Base-by-base conservation (phyloP, 2,888 invertebrate species). In the Uropetala carovei region DNA sequence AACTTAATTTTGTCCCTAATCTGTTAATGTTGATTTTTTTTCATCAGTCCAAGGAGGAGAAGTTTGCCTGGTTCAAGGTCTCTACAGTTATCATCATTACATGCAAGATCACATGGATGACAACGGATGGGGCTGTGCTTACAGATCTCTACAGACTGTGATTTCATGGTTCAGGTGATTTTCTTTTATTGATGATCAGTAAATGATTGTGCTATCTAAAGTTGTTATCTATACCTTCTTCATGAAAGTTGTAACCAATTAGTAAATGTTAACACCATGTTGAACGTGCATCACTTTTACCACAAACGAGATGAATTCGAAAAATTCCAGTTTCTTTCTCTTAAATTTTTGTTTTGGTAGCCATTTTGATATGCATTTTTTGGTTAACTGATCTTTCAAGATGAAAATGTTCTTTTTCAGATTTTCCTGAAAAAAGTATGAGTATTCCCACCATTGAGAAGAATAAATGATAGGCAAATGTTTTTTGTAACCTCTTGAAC, bases 111-210 rank as follows among this genome's bases (percentile, higher is more conserved):
- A 97, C 93, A 97, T 98, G 94, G 98, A 99, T 95, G 99, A 99
- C 94, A 97, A 98, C 95, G 99, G 99, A n/a, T 99, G 99, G 99
- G 99, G 99, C 8, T 99, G 99, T 95, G 99, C 99, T 0, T 99
- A 99, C 94, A 96, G 99, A 93, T 99, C 99, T 0, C 96, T 99
- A 94, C 99, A 99, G 95, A 99, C 99, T 0, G 96, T 99, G 93
- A 97, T 98, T 93, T 99, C 99, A 0, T 99, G 99, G 99, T 99
- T 98, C 94, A 96, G 96, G 96, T 96, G 95, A 94, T 94, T 94
- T 82, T 75, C 14, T 59, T 58, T 18, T n/a, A 56, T 27, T 86
- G n/a, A 27, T 86, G 58, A 57, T 86, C 27, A 59, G n/a, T 57
- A 43, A 43, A 43, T 1, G 43, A 43, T 43, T 43, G 5, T 43